These are phyloP conservation scores for human (Homo sapiens) DNA, from an alignment of 2,113 vertebrate genomes.

Conservation along the genomic window GRCh38 chrX:69722501-69723000, in stretches of 20 bases:
- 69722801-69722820: not conserved
- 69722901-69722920: not conserved
- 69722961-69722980: conserved; percentile 34
- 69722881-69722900: conserved; percentile 25
- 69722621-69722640: conserved; percentile 21
- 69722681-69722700: conserved; percentile 2
- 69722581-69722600: not conserved
- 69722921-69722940: not conserved
- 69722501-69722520: conserved; percentile 24
- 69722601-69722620: not conserved
- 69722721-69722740: not conserved
- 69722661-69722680: not conserved
- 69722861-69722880: not conserved
- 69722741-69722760: not conserved
- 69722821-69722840: not conserved
- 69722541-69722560: conserved; percentile 22
- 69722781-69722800: conserved; percentile 47
- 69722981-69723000: conserved; percentile 8
- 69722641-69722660: conserved; percentile 1
- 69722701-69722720: not conserved
- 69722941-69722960: not conserved
- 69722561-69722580: conserved; percentile 18
- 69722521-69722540: not conserved
- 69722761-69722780: not conserved
- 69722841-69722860: not conserved